Base-by-base conservation (phyloP, 2,797 vertebrate genomes). In the Darevskia nairensis region DNA sequence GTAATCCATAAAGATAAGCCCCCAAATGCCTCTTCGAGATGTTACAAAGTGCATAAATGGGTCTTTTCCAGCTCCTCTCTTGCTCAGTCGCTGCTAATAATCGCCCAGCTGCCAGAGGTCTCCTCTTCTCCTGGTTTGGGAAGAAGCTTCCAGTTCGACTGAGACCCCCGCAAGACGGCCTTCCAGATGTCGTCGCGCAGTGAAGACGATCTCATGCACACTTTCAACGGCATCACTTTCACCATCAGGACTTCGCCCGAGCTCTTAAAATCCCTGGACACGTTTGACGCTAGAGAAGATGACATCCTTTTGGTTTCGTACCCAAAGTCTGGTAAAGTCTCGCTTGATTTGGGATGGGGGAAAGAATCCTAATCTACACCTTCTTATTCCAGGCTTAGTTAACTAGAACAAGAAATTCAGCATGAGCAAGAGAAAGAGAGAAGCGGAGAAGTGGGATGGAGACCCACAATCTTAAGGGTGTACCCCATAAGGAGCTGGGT, bases 281-380 rank as follows among this genome's bases (percentile, higher is more conserved):
- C 86, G 66, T 97, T 97, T 85, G 92, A 94, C 74, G 96, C 96
- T 55, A 95, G 96, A 94, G 96, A 97, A 91, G 96, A 97, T 71
- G 97, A 97, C n/a, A 64, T 97, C 17, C 96, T 97, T 87, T 90
- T 97, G 89, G 96, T 96, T 89, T 97, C 96, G 83, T 97, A 97
- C 11, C 96, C 97, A 15, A 97, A 97, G 86, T 97, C 96, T 46
- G 96, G 97, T 97, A 96, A 92, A 93, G 89, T 90, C 90, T 78
- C 76, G 2, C 5, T 84, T 91, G 76, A 9, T 5, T 84, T 90
- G 74, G 15, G 64, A 17, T 80, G 5, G 76, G 8, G 8, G 27
- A 86, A 29, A 6, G 88, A 79, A 21, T 68, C 27, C 86, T 59
- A 11, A n/a, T 29, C 41, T 11, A 83, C 72, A 75, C 8, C 81